Percentiles rank a stretch among this genome's conserved stretches.
Evolutionary conservation across 2,113 vertebrate genomes (phyloP).

Genomic region (Periophthalmus modestus): DNA sequence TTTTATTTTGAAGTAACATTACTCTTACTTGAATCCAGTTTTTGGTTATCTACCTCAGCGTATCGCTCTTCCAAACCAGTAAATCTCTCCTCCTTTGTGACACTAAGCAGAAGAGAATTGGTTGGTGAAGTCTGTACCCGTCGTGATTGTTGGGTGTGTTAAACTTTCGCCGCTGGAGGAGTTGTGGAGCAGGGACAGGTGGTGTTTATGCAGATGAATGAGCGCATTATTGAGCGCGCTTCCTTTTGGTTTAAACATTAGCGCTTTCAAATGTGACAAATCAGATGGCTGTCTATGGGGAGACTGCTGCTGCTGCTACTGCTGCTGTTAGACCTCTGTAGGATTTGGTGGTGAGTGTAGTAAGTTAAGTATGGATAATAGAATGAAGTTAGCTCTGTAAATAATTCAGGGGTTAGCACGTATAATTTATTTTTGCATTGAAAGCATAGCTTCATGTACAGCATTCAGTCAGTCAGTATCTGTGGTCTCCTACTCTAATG

Average conservation of each 20-base stretch:
- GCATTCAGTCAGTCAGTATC: no score
- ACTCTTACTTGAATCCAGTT: constrained; percentile 28
- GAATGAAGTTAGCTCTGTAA: no score
- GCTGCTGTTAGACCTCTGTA: constrained; percentile 58
- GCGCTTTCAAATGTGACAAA: constrained; percentile 98
- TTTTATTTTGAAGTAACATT: no score
- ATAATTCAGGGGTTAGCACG: no score
- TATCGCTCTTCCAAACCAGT: constrained; percentile 65
- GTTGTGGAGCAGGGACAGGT: constrained; percentile 93
- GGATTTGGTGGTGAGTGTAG: no score
- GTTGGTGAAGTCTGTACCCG: constrained; percentile 70
- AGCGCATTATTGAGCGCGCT: constrained; percentile 96
- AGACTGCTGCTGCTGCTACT: constrained; percentile 52
- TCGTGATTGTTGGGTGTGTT: constrained; percentile 76
- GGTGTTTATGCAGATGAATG: constrained; percentile 99
- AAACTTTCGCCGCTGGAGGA: constrained; percentile 89
- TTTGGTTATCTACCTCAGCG: constrained; percentile 21
- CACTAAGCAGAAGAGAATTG: constrained; percentile 69
- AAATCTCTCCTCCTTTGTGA: constrained; percentile 70
- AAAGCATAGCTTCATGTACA: no score
- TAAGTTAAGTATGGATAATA: no score
- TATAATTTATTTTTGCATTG: no score
- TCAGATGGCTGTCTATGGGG: constrained; percentile 96
- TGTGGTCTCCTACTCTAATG: no score
- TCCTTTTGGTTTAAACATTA: constrained; percentile 99